These are phyloP conservation scores for Desmophyllum pertusum DNA, from an alignment of 92 coral and sea anemone species.

Conservation along the genomic window DNA sequence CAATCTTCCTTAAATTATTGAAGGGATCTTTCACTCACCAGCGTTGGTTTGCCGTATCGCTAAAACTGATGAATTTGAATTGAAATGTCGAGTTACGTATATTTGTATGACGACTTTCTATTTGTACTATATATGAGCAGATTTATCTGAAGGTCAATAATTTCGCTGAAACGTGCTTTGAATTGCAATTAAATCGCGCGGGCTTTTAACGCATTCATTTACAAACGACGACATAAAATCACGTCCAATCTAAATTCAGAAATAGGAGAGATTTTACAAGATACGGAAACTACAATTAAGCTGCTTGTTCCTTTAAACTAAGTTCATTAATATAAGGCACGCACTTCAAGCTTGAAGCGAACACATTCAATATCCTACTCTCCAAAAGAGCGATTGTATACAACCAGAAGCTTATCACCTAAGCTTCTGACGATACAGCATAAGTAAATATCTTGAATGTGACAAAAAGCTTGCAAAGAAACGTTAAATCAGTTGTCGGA, in stretches of 20 bases:
- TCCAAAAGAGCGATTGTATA: no score
- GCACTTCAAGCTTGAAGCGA: background rate
- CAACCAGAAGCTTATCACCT: no score
- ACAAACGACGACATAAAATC: background rate
- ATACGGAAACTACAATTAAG: background rate
- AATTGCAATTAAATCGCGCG: slow-evolving; percentile 1
- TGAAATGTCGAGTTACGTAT: background rate
- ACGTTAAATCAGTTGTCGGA: background rate
- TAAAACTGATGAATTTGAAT: background rate
- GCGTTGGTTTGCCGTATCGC: background rate
- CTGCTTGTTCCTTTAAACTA: background rate
- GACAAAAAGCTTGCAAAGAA: background rate
- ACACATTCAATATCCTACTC: background rate
- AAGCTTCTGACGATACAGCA: no score
- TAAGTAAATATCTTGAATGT: background rate
- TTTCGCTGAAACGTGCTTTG: slow-evolving; percentile 18
- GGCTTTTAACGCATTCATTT: background rate
- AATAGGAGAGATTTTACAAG: background rate
- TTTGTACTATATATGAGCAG: background rate
- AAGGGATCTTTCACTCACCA: background rate
- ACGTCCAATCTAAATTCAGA: background rate
- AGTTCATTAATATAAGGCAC: background rate
- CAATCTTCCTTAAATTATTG: background rate
- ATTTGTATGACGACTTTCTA: background rate
- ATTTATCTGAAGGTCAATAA: slow-evolving; percentile 4